A percentile compares a stretch with the other conserved stretches of the same genome.
These are phyloP conservation scores for Leptinotarsa undecemlineata DNA, from an alignment of 1,140 invertebrate genomes.

Conservation along the genomic window DNA sequence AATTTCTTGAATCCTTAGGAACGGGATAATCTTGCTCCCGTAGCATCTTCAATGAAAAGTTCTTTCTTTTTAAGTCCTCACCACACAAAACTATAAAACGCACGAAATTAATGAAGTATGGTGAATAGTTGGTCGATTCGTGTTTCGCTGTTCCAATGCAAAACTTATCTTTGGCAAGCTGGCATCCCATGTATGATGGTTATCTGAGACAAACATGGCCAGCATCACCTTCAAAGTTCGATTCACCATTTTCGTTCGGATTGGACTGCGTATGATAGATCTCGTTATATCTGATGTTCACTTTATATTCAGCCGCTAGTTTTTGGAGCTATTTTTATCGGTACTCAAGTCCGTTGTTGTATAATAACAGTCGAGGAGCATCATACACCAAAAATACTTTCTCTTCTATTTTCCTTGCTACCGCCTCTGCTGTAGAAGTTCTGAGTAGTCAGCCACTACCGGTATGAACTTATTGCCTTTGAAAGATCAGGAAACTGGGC, in stretches of 20 bases:
- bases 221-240: conserved; percentile 43
- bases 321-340: conserved; percentile 11
- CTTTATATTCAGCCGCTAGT: conserved; percentile 15
- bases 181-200: conserved; percentile 27
- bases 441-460: conserved; percentile 49
- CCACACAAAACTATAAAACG: conserved; percentile 14
- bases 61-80: background rate
- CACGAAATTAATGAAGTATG: conserved; percentile 21
- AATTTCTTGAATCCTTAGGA: background rate
- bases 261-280: conserved; percentile 28
- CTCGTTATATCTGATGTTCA: conserved; percentile 28
- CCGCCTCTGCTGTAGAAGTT: conserved; percentile 4
- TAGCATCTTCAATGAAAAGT: background rate
- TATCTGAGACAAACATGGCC: conserved; percentile 7
- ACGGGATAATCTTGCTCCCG: background rate
- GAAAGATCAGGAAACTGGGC: conserved; percentile 41
- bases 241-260: conserved; percentile 30
- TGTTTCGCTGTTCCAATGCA: conserved; percentile 18
- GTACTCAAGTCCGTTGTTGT: conserved; percentile 23
- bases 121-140: conserved; percentile 1
- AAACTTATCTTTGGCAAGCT: conserved; percentile 9
- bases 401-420: conserved; percentile 30
- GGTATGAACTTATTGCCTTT: conserved; percentile 47
- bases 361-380: conserved; percentile 19
- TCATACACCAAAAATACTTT: conserved; percentile 34